Evolutionary conservation across 2,797 vertebrate species (phyloP), one percentile per base, ranked within the genome.

Genomic region (Sebastiscus tertius): DNA sequence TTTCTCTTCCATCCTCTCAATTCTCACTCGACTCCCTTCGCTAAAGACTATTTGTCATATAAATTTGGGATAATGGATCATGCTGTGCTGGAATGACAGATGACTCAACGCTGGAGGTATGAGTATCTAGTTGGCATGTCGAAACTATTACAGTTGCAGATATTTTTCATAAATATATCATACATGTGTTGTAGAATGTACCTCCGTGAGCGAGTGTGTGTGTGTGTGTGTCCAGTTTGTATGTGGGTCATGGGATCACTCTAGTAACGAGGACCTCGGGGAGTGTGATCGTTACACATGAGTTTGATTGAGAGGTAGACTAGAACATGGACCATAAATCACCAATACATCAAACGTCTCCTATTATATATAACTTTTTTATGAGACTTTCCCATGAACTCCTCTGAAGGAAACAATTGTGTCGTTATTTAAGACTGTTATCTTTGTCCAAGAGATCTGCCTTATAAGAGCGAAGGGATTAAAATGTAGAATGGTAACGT

Each of bases 251-350:
- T 16, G 49, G 75, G 82, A 87, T 87, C 83, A 80, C 22, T 63
- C 60, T 79, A 83, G 86, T 91, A 93, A 93, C 68, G 74, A 92
- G 72, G 52, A 84, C 80, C 73, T 78, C 31, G 22, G 84, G 80
- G 84, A 84, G 71, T 31, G 75, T 55, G 80, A 68, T 87, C 29
- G 42, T 39, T 81, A 58, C 60, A 74, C 74, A 79, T 74, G 77
- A 86, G 80, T 73, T 83, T 91, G 92, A 92, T 87, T 90, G 87
- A 90, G 87, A 91, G 85, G 73, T 77, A 69, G 77, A 80, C 71
- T 39, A 22, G 49, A 73, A 65, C 75, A 36, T 33, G 56, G 69
- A 24, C 11, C 46, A 65, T 89, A 89, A 90, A 87, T 93, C 59
- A 87, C 34, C 22, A 27, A 46, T 9, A 75, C 65, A 64, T 85